Evolutionary conservation across 2,797 vertebrate genomes (phyloP).

Genomic region (Poecilia gillii): DNA sequence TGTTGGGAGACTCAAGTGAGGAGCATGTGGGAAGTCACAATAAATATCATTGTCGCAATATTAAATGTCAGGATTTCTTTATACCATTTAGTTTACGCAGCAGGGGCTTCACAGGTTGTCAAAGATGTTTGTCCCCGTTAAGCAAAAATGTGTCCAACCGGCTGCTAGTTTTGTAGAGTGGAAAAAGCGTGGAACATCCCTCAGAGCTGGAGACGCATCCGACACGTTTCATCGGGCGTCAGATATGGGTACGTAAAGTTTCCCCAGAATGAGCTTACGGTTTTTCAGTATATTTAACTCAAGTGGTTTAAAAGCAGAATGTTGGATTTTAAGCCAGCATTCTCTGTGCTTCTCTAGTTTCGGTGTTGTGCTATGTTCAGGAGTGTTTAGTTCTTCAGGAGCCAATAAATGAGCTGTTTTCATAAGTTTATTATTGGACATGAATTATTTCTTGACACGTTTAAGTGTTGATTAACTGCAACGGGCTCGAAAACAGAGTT

Average conservation of each 20-base stretch:
- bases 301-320: neutral
- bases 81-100: neutral
- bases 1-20: neutral
- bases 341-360: neutral
- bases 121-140: neutral
- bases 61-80: neutral
- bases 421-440: neutral
- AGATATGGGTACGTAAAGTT: neutral
- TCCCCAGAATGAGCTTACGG: neutral
- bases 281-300: conserved; percentile 4
- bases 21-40: neutral
- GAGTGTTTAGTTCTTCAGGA: conserved; percentile 6
- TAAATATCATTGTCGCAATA: neutral
- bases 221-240: neutral
- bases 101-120: neutral
- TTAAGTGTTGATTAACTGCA: neutral
- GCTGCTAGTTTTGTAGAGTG: neutral
- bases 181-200: neutral
- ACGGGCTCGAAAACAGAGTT: neutral
- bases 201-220: neutral
- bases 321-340: neutral
- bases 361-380: neutral
- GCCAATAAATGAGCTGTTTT: neutral
- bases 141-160: neutral
- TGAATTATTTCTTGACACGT: neutral